phyloP scores from a whole-genome alignment of 2,797 vertebrate species.

The Schizothorax lantsangensis region DNA sequence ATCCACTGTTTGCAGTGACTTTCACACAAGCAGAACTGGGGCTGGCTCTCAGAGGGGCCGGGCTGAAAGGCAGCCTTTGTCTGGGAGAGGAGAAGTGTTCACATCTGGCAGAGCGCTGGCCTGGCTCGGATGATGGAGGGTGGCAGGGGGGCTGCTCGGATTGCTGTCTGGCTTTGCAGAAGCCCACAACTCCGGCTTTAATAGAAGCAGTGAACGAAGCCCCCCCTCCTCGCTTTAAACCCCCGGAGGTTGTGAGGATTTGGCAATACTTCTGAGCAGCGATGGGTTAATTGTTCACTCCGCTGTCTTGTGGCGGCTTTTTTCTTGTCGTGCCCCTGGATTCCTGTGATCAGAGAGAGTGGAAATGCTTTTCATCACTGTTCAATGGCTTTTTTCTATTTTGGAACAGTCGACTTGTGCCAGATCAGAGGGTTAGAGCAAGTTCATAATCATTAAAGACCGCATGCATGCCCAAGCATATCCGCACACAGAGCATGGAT shows the following conservation, averaged over 20 bases:
- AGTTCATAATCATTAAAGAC: constrained; percentile 45
- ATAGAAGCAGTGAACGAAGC: constrained; percentile 37
- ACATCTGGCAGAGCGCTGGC: constrained; percentile 55
- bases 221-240: constrained; percentile 8
- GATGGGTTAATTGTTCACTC: constrained; percentile 59
- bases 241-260: constrained; percentile 48
- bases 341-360: constrained; percentile 48
- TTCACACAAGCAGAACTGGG: constrained; percentile 51
- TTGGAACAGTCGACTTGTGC: constrained; percentile 46
- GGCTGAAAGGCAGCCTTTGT: constrained; percentile 58
- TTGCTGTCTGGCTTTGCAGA: constrained; percentile 46
- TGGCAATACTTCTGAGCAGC: constrained; percentile 59
- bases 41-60: constrained; percentile 46
- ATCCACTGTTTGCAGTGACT: constrained; percentile 48
- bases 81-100: constrained; percentile 49
- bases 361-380: constrained; percentile 45
- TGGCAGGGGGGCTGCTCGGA: constrained; percentile 34
- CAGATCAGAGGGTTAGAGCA: constrained; percentile 48
- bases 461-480: not conserved
- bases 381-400: constrained; percentile 42
- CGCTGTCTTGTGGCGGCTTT: constrained; percentile 22
- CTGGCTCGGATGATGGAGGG: constrained; percentile 43
- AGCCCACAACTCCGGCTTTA: constrained; percentile 41
- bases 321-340: constrained; percentile 31
- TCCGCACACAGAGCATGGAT: constrained; percentile 3